Evolutionary conservation across 2,888 invertebrate species (phyloP).

Genomic region (Orthosia cruda): DNA sequence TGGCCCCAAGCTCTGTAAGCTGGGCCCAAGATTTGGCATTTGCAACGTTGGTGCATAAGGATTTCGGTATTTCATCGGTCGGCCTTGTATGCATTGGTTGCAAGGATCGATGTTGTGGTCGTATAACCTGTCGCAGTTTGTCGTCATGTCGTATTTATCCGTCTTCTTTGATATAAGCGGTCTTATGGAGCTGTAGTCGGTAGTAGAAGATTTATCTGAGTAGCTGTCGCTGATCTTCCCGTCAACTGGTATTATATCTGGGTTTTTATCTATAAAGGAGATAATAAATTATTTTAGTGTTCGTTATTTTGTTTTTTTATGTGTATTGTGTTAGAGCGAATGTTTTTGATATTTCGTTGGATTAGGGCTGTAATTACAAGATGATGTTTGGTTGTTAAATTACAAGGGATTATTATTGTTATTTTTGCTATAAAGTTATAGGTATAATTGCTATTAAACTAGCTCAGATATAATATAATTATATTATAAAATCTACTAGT

Average conservation of each 20-base stretch:
- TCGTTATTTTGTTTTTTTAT: constrained; percentile 45
- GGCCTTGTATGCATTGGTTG: constrained; percentile 86
- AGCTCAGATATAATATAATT: too few species aligned
- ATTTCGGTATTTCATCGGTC: constrained; percentile 85
- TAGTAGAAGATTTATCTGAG: constrained; percentile 88
- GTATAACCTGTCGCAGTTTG: constrained; percentile 84
- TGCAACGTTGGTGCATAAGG: constrained; percentile 69
- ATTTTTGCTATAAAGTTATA: too few species aligned
- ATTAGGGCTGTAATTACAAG: constrained; percentile 14
- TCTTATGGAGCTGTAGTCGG: constrained; percentile 87
- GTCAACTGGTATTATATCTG: constrained; percentile 89
- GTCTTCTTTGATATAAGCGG: constrained; percentile 85
- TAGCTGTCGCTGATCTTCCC: constrained; percentile 89
- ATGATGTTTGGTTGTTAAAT: constrained; percentile 25
- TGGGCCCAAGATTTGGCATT: constrained; percentile 82
- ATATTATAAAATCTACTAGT: too few species aligned
- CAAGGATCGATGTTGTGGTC: constrained; percentile 85
- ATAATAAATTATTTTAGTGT: constrained; percentile 59
- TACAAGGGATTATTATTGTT: too few species aligned
- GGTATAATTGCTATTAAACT: too few species aligned
- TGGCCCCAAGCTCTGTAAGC: constrained; percentile 79
- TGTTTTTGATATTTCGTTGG: constrained; percentile 21
- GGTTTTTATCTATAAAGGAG: constrained; percentile 88
- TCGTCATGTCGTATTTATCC: constrained; percentile 85
- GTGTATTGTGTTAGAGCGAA: constrained; percentile 43